Evolutionary conservation across 2,888 invertebrate genomes (phyloP).

Genomic region (Choristoneura rosaceana): DNA sequence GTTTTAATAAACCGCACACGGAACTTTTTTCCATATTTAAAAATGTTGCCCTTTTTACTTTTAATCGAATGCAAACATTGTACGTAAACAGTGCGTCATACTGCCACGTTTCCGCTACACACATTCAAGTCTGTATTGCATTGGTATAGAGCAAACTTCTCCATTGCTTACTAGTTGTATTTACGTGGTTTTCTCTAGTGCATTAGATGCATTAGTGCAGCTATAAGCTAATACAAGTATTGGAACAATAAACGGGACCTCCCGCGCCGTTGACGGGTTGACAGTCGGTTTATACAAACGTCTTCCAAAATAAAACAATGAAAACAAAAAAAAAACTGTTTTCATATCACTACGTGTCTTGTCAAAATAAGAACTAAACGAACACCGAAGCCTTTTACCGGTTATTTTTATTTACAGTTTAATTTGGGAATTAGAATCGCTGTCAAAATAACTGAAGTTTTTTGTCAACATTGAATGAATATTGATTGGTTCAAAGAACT

Average conservation of each 20-base stretch:
- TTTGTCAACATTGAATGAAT: too few species aligned
- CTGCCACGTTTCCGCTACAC: conserved; percentile 40
- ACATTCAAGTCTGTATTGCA: neutral
- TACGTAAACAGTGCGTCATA: conserved; percentile 50
- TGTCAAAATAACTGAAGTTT: too few species aligned
- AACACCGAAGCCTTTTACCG: too few species aligned
- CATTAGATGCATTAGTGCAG: conserved; percentile 63
- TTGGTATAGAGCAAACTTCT: neutral
- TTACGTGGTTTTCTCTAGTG: conserved; percentile 43
- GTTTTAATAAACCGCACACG: conserved; percentile 27
- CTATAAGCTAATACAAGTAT: conserved; percentile 55
- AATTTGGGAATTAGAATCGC: too few species aligned
- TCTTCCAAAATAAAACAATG: conserved; percentile 33
- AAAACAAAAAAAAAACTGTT: neutral
- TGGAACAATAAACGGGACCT: conserved; percentile 58
- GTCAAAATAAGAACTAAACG: neutral
- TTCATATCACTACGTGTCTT: neutral
- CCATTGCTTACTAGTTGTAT: neutral
- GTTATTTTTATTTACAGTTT: too few species aligned
- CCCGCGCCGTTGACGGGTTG: conserved; percentile 43
- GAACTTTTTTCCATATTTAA: conserved; percentile 9
- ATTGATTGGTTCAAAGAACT: too few species aligned
- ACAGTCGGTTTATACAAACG: conserved; percentile 41
- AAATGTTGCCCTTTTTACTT: conserved; percentile 17
- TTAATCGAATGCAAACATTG: conserved; percentile 7